Base-by-base conservation (phyloP, 2,113 vertebrate species). In the Corythaeola cristata region DNA sequence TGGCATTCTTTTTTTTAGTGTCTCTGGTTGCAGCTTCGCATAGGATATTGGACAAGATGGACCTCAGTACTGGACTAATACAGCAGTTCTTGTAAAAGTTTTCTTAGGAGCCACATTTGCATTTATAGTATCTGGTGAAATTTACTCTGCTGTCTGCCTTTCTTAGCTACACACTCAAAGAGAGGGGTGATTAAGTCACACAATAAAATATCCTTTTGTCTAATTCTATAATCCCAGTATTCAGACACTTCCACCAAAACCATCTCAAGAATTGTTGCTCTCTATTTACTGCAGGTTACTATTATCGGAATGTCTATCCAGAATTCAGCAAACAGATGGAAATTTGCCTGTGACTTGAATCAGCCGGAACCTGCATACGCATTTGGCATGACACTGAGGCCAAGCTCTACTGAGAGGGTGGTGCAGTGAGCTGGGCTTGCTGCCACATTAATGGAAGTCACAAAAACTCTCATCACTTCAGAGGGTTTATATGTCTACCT, bases 341-440 rank as follows among this genome's bases (percentile, higher is more conserved):
- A 76, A 52, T 75, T 18, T 47, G n/a, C n/a, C 60, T 68, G 47
- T 78, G 44, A 32, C 32, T 59, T 41, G 86, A 35, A 59, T 76
- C 67, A 90, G 33, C 5, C 1, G 1, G 66, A 92, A 85, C 60
- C 28, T 85, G 33, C 14, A 18, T 21, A 20, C 0, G 0, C 8
- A 39, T 79, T 83, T 83, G 86, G 62, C 67, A 45, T 39, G 53
- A 39, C 53, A 73, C 32, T 15, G 53, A 60, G 75, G 86, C 53
- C 86, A 76, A 8, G 33, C 33, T 64, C 39, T 88, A 58, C 89
- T 76, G 83, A 74, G 67, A 80, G 6, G 11, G 49, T 7, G 32
- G 12, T n/a, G n/a, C 16, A n/a, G 55, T 28, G 75, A 63, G n/a
- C 67, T 94, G 58, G 62, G 58, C 32, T 79, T 32, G n/a, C 44